Percentiles rank a stretch among this genome's conserved stretches.
These are phyloP conservation scores for Argyra leucocephala DNA, from an alignment of 2,888 invertebrate species.

Conservation along the genomic window DNA sequence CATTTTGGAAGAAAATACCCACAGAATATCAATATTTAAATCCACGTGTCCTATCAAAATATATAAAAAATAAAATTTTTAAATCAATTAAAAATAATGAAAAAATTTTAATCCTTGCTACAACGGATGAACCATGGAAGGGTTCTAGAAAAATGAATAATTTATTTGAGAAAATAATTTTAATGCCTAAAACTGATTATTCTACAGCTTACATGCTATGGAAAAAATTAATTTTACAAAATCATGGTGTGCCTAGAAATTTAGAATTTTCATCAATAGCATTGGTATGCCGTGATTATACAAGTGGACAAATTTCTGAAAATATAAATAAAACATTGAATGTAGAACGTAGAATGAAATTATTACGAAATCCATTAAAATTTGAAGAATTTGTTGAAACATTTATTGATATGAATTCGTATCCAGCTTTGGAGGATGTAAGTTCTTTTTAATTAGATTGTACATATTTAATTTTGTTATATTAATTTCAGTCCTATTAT, in stretches of 20 bases:
- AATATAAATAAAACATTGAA: conserved; percentile 31
- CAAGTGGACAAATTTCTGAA: conserved; percentile 38
- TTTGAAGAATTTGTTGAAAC: conserved; percentile 34
- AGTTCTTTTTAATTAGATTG: conserved; percentile 12
- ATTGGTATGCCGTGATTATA: conserved; percentile 33
- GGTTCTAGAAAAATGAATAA: conserved; percentile 35
- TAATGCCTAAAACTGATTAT: conserved; percentile 39
- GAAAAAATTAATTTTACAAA: conserved; percentile 31
- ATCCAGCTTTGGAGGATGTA: conserved; percentile 34
- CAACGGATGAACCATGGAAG: conserved; percentile 48
- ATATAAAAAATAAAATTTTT: conserved; percentile 46
- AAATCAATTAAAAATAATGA: conserved; percentile 49
- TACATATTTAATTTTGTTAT: conserved; percentile 10
- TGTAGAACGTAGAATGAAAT: conserved; percentile 31
- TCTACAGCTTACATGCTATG: conserved; percentile 35
- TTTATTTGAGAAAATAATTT: conserved; percentile 34
- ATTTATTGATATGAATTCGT: conserved; percentile 28
- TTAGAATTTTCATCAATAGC: conserved; percentile 33
- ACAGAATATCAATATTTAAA: conserved; percentile 38
- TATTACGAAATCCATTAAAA: conserved; percentile 27
- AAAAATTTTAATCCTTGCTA: conserved; percentile 48
- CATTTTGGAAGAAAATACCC: conserved; percentile 48
- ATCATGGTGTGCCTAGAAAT: conserved; percentile 24
- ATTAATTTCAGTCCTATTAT: conserved; percentile 11
- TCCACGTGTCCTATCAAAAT: conserved; percentile 48